Evolutionary conservation across 1,140 invertebrate species (phyloP), one percentile per base, ranked within the genome.

Genomic region (Panonychus citri): DNA sequence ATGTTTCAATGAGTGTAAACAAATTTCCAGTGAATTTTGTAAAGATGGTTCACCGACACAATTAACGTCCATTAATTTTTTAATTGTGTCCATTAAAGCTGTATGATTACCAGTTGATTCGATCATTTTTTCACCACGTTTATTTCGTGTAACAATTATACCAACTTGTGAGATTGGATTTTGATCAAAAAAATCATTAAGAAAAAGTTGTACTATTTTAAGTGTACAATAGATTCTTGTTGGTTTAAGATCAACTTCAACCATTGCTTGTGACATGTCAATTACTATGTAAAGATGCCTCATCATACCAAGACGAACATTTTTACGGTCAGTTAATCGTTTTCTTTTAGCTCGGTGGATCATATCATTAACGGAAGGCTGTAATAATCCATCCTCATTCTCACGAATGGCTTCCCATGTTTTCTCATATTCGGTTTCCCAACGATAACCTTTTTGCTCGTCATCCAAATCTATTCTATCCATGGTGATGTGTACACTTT

Each of bases 141-240:
- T 96, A 64, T 94, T 93, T 64, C 82, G 81, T 56, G 90, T 85
- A 15, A 80, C 71, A 62, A 98, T 84, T 50, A 97, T 74, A 24
- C 91, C 93, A 46, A 98, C 70, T 70, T 98, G 94, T 69, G 88
- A 91, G 52, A 98, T 89, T 40, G 94, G 94, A 73, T 97, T 98
- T 72, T 95, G 87, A 70, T 97, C 90, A 71, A 97, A 94, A 68
- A 85, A 97, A 71, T 95, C 89, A 62, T 91, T 84, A 55, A 97
- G 79, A 69, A 96, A 98, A 60, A 80, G 78, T 72, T 95, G 85
- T 53, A 96, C 66, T 26, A 65, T 55, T 59, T 93, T 94, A 4
- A 89, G 65, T 17, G 85, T 81, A 64, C 87, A 89, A 1, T 85
- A 63, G 59, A 94, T 78, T 60, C 91, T 71, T n/a, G 84, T 90